Evolutionary conservation across 37 sponge, comb jelly and placozoan species (phyloP), one percentile per base, ranked within the genome.

Genomic region (Halichondria panicea): DNA sequence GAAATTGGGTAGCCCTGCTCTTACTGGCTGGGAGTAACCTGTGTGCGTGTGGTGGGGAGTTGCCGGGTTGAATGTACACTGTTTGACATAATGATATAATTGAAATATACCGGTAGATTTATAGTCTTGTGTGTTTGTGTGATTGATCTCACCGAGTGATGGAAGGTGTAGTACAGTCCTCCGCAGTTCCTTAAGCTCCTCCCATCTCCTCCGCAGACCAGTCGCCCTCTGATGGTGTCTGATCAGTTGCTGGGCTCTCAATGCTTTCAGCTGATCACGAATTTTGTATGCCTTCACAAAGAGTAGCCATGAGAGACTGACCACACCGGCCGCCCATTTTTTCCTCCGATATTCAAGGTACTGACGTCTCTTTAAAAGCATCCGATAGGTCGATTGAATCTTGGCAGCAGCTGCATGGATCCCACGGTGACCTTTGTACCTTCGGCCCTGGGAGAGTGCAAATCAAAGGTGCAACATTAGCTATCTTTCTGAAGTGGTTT

Each of bases 111-210:
- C 8, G 63, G 35, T 19, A 63, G 32, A 15, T 48, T 48, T 48
- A 48, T 48, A 48, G 15, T 36, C 7, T 12, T 24, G 61, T 8
- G 8, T 18, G 22, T 24, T 24, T 7, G 8, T 24, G 22, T 24
- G 8, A 59, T 24, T 24, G 18, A 5, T 6, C 21, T 64, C 30
- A 70, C 71, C 78, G 32, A 45, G 72, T 13, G 90, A 92, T 6
- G 97, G 97, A 0, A 96, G 70, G 76, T 96, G 97, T 27, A 92
- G 72, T n/a, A 92, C 63, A 11, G 91, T 88, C 42, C 82, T 71
- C 42, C 78, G 70, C 0, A 11, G 22, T 8, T 84, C 18, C 32
- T 79, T 46, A 7, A 92, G 62, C 7, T 53, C 43, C 0, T 28
- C 18, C 96, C 96, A 95, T 33, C 54, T 77, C 21, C 70, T 74